Base-by-base conservation (phyloP, 1,140 invertebrate genomes). In the Scaptomyza hsui region DNA sequence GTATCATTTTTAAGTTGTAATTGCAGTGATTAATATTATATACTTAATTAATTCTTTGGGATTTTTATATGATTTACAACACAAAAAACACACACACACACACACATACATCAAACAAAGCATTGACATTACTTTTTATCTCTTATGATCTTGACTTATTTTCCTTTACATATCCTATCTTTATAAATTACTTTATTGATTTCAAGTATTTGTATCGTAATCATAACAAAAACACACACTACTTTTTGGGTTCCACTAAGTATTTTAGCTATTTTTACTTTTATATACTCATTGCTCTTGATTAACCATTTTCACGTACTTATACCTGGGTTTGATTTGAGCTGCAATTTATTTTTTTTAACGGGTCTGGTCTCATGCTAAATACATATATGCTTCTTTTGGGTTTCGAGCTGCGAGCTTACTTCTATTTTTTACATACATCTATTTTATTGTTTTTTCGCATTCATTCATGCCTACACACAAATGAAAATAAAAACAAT, bases 1-100 rank as follows among this genome's bases (percentile, higher is more conserved):
- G 59, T 63, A 72, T 59, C 80, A 83, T 79, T 65, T 44, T 62
- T 75, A 63, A 85, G 81, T 86, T 85, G 77, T 86, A 86, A 77
- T 62, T 65, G 63, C 65, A 64, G 62, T 83, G 67, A 72, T 78
- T 78, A 82, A 83, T 82, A 55, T 24, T 37, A 63, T 45, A 32
- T n/a, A 41, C 24, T 6, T 26, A 7, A 26, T 12, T 53, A 82
- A 61, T 82, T 80, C 83, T 51, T 79, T 77, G 79, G 26, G 6
- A 62, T 24, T 63, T 56, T 60, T 19, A 61, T 61, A 48, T 81
- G 39, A 76, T 73, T 81, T 77, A 56, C 26, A 57, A 15, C 21
- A 19, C 21, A 62, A 18, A 42, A 52, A 52, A 4, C 47, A 56
- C 19, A 47, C 68, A 61, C 55, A 71, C 56, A 35, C 41, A 42